Percentiles rank a stretch among this genome's conserved stretches.
Conservation (phyloP, 2,113 vertebrate species). For the Tretioscincus oriximinensis region DNA sequence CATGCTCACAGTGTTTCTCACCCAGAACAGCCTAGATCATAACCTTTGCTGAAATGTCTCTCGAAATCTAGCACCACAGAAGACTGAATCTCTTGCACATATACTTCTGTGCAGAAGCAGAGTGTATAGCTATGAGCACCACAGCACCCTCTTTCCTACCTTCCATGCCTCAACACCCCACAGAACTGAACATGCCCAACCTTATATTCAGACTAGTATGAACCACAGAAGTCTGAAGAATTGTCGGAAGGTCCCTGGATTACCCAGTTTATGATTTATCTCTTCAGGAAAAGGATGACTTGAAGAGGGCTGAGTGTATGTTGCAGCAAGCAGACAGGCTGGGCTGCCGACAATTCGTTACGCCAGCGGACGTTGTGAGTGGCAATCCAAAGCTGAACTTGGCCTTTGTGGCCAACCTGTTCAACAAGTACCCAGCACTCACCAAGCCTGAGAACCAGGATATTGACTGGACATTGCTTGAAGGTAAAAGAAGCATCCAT, state of each 20-base stretch:
- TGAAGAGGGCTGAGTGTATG: conserved; percentile 87
- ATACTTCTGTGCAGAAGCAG: too few relatives aligned
- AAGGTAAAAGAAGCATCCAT: conserved; percentile 71
- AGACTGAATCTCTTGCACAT: too few relatives aligned
- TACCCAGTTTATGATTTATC: not conserved
- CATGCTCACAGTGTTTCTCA: too few relatives aligned
- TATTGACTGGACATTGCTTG: conserved; percentile 85
- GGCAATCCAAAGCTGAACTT: conserved; percentile 95
- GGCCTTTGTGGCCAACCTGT: conserved; percentile 95
- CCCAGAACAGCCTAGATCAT: too few relatives aligned
- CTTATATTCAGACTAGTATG: not conserved
- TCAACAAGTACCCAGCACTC: conserved; percentile 95
- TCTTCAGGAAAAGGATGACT: conserved; percentile 85
- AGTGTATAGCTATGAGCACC: too few relatives aligned
- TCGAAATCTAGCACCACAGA: too few relatives aligned
- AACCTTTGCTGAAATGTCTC: too few relatives aligned
- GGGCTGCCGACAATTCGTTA: conserved; percentile 93
- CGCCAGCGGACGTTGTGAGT: conserved; percentile 84
- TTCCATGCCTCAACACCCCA: too few relatives aligned
- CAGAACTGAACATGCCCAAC: too few relatives aligned
- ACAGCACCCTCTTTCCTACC: too few relatives aligned
- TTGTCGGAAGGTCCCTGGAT: not conserved
- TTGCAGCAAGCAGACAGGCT: conserved; percentile 88
- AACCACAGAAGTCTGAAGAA: not conserved
- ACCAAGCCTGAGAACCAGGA: conserved; percentile 93